Conservation (phyloP, 2,888 invertebrate species). For the Poecilobothrus nobilitatus region DNA sequence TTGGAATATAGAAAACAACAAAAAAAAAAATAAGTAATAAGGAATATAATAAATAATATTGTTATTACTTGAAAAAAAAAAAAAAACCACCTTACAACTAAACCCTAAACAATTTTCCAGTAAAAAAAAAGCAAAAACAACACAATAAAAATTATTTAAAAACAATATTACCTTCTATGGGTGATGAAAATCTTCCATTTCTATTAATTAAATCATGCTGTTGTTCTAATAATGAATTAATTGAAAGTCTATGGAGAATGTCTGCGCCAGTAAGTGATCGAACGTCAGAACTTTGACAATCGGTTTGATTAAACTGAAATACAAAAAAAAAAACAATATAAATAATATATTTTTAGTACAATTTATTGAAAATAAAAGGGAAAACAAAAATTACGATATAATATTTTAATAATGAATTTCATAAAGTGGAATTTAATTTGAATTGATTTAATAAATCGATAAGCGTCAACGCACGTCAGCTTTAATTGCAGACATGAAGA, state of each 20-base stretch:
- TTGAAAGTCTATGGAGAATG: constrained; percentile 48
- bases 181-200: constrained; percentile 32
- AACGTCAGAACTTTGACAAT: constrained; percentile 26
- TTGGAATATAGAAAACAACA: background rate
- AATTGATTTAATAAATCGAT: too few relatives aligned
- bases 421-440: too few relatives aligned
- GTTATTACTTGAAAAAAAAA: background rate
- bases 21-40: background rate
- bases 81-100: background rate
- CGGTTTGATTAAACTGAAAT: constrained; percentile 24
- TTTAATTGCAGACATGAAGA: too few relatives aligned
- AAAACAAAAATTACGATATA: background rate
- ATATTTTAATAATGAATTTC: background rate
- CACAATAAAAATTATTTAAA: too few relatives aligned
- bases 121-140: background rate
- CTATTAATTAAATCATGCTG: constrained; percentile 37
- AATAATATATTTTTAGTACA: constrained; percentile 1
- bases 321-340: constrained; percentile 7
- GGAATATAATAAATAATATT: background rate
- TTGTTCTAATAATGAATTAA: constrained; percentile 47
- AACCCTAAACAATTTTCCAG: background rate
- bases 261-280: constrained; percentile 35
- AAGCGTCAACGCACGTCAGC: too few relatives aligned
- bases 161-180: constrained; percentile 34
- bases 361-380: constrained; percentile 10